phyloP scores from a whole-genome alignment of 1,140 invertebrate genomes.

The Trichomalopsis sarcophagae region DNA sequence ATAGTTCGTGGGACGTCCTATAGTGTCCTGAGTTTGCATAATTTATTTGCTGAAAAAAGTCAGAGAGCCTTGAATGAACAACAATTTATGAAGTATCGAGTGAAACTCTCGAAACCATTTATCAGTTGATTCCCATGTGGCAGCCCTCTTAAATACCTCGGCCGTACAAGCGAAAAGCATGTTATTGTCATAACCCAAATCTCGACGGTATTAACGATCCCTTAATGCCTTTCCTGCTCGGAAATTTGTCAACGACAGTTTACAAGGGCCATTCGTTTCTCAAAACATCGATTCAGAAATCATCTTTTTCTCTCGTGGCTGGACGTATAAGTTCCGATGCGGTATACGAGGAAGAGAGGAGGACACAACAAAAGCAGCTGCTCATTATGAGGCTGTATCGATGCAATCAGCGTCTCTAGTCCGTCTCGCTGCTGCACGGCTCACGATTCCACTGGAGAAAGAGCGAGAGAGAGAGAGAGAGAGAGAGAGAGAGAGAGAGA shows the following conservation, averaged over 20 bases:
- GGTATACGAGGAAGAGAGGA: neutral
- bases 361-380: neutral
- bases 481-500: neutral
- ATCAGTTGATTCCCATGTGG: slow-evolving; percentile 9
- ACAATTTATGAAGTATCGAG: neutral
- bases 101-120: neutral
- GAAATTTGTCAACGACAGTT: slow-evolving; percentile 48
- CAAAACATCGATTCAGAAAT: slow-evolving; percentile 35
- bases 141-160: neutral
- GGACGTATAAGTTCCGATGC: too few species aligned
- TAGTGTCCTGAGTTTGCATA: neutral
- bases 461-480: neutral
- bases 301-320: neutral
- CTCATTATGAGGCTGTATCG: slow-evolving; percentile 27
- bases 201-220: slow-evolving; percentile 25
- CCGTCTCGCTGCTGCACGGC: neutral
- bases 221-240: neutral
- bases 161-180: slow-evolving; percentile 24
- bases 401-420: slow-evolving; percentile 39
- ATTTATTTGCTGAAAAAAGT: neutral
- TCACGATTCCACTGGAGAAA: slow-evolving; percentile 3
- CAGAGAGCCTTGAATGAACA: neutral
- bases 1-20: too few species aligned
- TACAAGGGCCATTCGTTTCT: slow-evolving; percentile 32
- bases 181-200: slow-evolving; percentile 41